A percentile compares a stretch with the other conserved stretches of the same genome.
Evolutionary conservation across 2,113 vertebrate species (phyloP).

Genomic region (Otis tarda): DNA sequence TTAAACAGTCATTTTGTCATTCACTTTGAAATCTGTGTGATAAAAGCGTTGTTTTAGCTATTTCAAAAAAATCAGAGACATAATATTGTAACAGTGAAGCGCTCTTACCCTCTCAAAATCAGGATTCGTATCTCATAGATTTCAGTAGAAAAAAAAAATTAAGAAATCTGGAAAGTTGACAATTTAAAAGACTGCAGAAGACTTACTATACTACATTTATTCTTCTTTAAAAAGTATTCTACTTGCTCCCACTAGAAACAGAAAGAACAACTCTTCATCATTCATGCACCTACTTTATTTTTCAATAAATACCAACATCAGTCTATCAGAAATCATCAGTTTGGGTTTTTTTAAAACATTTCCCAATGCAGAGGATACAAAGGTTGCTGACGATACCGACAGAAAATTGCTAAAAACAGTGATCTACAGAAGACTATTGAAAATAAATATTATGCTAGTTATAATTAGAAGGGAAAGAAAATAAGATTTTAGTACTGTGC

Average conservation of each 20-base stretch:
- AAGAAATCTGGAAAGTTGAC: background rate
- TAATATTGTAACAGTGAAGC: background rate
- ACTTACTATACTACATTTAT: background rate
- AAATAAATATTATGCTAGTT: background rate
- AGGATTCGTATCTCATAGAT: background rate
- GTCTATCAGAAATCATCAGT: background rate
- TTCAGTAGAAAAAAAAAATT: background rate
- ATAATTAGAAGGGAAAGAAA: background rate
- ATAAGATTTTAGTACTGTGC: background rate
- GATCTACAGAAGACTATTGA: background rate
- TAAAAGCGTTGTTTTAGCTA: background rate
- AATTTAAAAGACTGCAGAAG: background rate
- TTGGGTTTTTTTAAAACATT: background rate
- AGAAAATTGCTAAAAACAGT: background rate
- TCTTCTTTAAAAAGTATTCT: background rate
- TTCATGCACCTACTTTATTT: background rate
- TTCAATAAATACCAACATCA: background rate
- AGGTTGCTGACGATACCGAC: background rate
- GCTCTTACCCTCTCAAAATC: background rate
- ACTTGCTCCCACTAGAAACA: background rate
- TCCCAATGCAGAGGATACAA: background rate
- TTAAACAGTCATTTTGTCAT: background rate
- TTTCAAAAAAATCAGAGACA: background rate
- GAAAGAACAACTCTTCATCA: background rate
- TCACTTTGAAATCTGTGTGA: background rate